Evolutionary conservation across 2,797 vertebrate species (phyloP), one percentile per base, ranked within the genome.

Genomic region (Tachyglossus aculeatus): DNA sequence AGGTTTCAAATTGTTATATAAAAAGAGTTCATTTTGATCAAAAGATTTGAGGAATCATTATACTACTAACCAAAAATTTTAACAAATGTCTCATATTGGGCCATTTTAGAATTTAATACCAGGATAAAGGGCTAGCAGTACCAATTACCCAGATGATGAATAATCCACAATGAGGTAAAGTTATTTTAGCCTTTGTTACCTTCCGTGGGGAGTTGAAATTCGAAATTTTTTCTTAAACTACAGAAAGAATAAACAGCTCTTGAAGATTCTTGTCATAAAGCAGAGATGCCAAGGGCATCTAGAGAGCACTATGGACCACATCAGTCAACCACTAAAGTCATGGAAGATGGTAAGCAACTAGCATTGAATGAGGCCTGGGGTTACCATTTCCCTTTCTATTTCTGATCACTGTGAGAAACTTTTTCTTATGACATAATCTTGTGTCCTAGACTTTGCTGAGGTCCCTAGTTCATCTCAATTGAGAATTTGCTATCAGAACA

Each of bases 221-320:
- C 33, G 37, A 31, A 64, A 52, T 57, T 34, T 34, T 67, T 2
- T 1, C 44, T 64, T 45, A 31, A 55, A 57, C 45, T 71, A n/a
- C 37, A 60, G 66, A 80, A 61, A 56, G 57, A 29, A 67, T 33
- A 73, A 80, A 68, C 22, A 61, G 62, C 34, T 65, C 83, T 81
- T 60, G 1, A 44, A 67, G 73, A 65, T 66, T 71, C 38, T 83
- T 81, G 39, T 54, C 61, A 47, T 2, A 50, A 56, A 29, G 38
- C 36, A 53, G 29, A 14, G 34, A 29, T 5, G n/a, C 58, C 36
- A 36, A 11, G 75, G 58, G 64, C 52, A 69, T 52, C 86, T 77
- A 79, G 80, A 71, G 75, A 57, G 38, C 80, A 82, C 76, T 84
- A 81, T 74, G 71, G 40, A 79, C 55, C 56, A 61, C 32, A 45